Conservation (phyloP, 2,113 vertebrate genomes). For the Cyprinodon variegatus region DNA sequence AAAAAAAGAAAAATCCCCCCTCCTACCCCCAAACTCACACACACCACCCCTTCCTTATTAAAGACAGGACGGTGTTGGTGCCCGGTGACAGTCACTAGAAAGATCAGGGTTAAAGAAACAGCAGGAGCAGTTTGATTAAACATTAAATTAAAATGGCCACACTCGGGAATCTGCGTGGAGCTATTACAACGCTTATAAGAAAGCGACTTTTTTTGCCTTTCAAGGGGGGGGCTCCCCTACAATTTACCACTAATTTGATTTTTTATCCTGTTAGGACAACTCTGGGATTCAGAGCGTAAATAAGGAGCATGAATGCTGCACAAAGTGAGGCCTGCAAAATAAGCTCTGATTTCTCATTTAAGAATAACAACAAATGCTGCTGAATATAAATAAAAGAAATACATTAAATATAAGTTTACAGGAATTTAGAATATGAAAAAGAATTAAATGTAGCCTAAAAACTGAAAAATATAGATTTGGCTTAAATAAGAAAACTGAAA, state of each 20-base stretch:
- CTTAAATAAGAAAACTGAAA: not conserved
- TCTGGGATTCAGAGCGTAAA: constrained; percentile 4
- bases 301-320: not conserved
- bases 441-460: not conserved
- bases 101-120: constrained; percentile 63
- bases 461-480: no score
- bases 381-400: constrained; percentile 19
- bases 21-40: not conserved
- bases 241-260: constrained; percentile 42
- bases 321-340: constrained; percentile 1
- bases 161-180: constrained; percentile 15
- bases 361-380: constrained; percentile 4
- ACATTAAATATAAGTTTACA: not conserved
- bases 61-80: constrained; percentile 9
- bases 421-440: not conserved
- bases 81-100: constrained; percentile 34
- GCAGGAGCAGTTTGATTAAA: constrained; percentile 60
- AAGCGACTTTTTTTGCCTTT: constrained; percentile 13
- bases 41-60: constrained; percentile 3
- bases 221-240: constrained; percentile 23
- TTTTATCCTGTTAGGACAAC: constrained; percentile 32
- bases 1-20: constrained; percentile 19
- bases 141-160: constrained; percentile 53
- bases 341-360: not conserved
- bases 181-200: constrained; percentile 10